Conservation (phyloP, 2,797 vertebrate species). For the Scleropages formosus region DNA sequence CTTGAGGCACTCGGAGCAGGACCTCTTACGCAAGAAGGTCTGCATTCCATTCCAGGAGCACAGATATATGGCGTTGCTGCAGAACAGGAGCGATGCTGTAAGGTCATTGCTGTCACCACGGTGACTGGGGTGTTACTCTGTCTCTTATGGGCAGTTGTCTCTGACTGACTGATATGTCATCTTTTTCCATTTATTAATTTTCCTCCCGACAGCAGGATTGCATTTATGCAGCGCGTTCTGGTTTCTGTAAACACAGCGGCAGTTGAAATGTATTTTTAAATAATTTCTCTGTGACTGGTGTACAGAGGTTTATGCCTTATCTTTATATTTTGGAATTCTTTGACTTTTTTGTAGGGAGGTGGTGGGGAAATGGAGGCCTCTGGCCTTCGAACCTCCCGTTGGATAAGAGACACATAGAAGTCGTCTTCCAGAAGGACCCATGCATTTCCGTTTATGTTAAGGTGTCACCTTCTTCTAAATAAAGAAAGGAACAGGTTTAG, state of each 20-base stretch:
- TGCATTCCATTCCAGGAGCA: conserved; percentile 34
- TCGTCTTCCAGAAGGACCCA: neutral
- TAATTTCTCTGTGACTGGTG: neutral
- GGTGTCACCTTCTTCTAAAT: neutral
- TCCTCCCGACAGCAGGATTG: neutral
- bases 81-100: conserved; percentile 14
- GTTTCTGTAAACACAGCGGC: neutral
- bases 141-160: neutral
- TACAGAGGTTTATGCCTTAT: neutral
- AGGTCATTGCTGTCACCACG: conserved; percentile 1
- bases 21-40: conserved; percentile 39
- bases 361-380: neutral
- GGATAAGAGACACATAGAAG: neutral
- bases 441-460: conserved; percentile 9
- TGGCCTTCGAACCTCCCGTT: neutral
- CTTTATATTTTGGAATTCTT: neutral
- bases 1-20: conserved; percentile 34
- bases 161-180: neutral
- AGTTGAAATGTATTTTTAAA: neutral
- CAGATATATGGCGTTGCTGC: conserved; percentile 27
- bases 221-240: neutral
- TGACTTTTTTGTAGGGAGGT: neutral
- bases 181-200: neutral
- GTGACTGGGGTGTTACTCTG: neutral
- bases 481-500: neutral